phyloP scores from a whole-genome alignment of 2,113 vertebrate genomes.

The Ochotona princeps region DNA sequence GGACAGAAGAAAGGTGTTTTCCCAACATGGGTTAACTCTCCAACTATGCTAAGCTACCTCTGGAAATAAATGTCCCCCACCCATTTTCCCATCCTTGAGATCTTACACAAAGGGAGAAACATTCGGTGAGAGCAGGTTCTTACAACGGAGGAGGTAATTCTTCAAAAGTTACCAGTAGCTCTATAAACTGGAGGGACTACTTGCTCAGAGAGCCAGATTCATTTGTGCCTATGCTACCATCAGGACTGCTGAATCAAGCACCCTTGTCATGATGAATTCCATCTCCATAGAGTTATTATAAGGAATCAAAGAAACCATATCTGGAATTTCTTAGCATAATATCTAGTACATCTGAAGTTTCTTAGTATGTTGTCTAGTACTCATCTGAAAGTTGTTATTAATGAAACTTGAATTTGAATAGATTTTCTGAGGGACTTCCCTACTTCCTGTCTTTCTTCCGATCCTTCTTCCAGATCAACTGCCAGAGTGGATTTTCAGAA shows the following conservation, averaged over 20 bases:
- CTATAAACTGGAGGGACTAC: not conserved
- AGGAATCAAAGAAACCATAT: not conserved
- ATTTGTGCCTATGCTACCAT: too few relatives aligned
- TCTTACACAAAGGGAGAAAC: not conserved
- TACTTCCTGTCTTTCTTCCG: not conserved
- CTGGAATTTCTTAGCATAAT: constrained; percentile 5
- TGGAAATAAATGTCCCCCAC: not conserved
- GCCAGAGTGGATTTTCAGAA: constrained; percentile 37
- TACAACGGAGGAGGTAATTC: not conserved
- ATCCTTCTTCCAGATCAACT: not conserved
- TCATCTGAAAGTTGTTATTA: constrained; percentile 16
- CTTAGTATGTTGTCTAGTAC: not conserved
- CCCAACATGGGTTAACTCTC: not conserved
- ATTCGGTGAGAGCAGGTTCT: not conserved
- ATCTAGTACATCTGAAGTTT: not conserved
- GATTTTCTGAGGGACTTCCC: constrained; percentile 37
- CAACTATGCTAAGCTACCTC: not conserved
- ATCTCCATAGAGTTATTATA: not conserved
- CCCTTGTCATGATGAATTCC: not conserved
- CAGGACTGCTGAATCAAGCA: not conserved
- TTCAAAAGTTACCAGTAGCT: not conserved
- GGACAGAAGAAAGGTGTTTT: not conserved
- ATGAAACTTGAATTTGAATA: constrained; percentile 45
- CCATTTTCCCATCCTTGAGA: not conserved
- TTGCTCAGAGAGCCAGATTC: not conserved